Evolutionary conservation across 2,888 invertebrate genomes (phyloP).

Genomic region (Ochropleura plecta): DNA sequence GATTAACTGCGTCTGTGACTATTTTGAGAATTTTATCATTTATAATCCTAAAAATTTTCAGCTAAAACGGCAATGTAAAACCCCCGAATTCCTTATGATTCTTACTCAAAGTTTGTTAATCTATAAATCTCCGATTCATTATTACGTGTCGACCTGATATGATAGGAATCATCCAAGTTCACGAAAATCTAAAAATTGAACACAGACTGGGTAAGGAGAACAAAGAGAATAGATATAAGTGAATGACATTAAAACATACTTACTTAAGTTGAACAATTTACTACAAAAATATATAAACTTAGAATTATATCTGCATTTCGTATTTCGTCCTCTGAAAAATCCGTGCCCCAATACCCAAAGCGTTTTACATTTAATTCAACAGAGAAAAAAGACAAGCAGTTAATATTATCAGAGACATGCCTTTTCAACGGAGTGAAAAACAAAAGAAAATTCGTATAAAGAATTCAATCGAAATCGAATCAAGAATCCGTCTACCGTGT

Average conservation of each 20-base stretch:
- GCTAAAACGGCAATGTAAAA: too few relatives aligned
- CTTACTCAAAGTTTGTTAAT: background rate
- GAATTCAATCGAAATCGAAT: conserved; percentile 89
- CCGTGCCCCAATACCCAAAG: conserved; percentile 44
- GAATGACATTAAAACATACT: background rate
- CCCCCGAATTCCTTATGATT: background rate
- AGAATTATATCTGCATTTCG: conserved; percentile 20
- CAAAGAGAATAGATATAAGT: background rate
- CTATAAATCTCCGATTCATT: background rate
- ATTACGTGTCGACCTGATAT: too few relatives aligned
- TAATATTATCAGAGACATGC: conserved; percentile 70
- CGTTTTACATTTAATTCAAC: conserved; percentile 58
- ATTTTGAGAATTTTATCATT: too few relatives aligned
- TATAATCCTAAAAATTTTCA: too few relatives aligned
- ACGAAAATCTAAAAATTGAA: background rate
- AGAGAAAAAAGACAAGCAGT: conserved; percentile 59
- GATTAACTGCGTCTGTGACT: too few relatives aligned
- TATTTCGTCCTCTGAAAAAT: conserved; percentile 32
- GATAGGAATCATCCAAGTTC: background rate
- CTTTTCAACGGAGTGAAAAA: conserved; percentile 83
- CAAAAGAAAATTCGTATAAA: conserved; percentile 87
- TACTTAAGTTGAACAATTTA: background rate
- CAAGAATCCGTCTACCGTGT: conserved; percentile 86
- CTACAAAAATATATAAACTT: background rate
- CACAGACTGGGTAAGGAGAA: too few relatives aligned